These are phyloP conservation scores for Albula glossodonta DNA, from an alignment of 2,113 vertebrate species.

Conservation along the genomic window DNA sequence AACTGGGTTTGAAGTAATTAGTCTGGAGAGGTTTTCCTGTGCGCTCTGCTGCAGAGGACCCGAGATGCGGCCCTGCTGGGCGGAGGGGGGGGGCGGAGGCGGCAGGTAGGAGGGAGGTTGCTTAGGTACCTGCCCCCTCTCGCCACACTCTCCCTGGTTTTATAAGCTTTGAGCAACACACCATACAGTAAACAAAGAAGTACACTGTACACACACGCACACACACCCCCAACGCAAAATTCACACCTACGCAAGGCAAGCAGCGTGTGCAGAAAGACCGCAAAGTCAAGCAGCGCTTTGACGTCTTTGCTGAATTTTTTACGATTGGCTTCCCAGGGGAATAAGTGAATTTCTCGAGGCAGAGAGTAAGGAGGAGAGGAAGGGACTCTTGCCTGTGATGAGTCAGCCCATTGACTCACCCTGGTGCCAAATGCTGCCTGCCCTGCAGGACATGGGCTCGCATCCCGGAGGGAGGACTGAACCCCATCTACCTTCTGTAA, in stretches of 20 bases:
- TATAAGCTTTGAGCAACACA: not conserved
- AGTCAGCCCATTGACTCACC: not conserved
- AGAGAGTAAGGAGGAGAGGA: not conserved
- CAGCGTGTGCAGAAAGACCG: not conserved
- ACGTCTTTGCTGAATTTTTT: not conserved
- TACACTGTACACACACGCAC: not conserved
- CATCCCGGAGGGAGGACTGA: not conserved
- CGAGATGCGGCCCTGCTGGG: not conserved
- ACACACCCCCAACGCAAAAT: not conserved
- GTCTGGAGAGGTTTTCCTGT: slow-evolving; percentile 32
- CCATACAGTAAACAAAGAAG: not conserved
- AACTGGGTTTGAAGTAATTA: slow-evolving; percentile 42
- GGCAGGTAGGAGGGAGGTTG: too few species aligned
- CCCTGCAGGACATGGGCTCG: not conserved
- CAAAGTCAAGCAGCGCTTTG: not conserved
- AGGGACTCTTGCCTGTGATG: not conserved
- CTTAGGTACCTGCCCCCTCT: not conserved
- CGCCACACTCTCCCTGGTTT: not conserved
- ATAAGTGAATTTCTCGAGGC: not conserved
- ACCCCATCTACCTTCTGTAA: not conserved
- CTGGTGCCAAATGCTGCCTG: not conserved
- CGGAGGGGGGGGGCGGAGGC: too few species aligned
- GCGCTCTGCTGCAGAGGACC: not conserved
- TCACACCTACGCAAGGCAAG: not conserved
- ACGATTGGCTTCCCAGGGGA: not conserved